Percentiles rank a stretch among this genome's conserved stretches.
Evolutionary conservation across 92 coral and sea anemone species (phyloP).

Genomic region (Micromussa lordhowensis): DNA sequence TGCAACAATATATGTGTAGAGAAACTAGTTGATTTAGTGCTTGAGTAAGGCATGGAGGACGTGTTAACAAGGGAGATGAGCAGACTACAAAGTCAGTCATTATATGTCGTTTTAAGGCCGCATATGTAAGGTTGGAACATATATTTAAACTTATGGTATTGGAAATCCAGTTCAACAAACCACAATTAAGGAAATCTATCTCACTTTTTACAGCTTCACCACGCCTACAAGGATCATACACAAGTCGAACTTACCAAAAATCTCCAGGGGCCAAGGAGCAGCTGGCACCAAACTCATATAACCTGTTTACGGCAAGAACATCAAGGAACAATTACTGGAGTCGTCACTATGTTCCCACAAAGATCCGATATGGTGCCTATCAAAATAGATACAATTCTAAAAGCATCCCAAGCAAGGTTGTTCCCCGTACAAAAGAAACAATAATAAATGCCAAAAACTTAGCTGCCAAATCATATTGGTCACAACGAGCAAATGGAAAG

Average conservation of each 20-base stretch:
- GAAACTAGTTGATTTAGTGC: neutral
- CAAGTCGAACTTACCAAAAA: neutral
- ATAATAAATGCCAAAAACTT: neutral
- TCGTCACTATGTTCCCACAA: neutral
- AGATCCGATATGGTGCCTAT: neutral
- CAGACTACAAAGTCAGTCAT: too few species aligned
- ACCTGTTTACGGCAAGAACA: neutral
- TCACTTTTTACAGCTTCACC: neutral
- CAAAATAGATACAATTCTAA: neutral
- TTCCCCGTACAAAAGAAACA: neutral
- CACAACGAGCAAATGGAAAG: neutral
- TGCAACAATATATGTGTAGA: neutral
- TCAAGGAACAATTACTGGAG: neutral
- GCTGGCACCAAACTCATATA: neutral
- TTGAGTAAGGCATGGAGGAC: too few species aligned
- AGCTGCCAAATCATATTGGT: slow-evolving; percentile 7
- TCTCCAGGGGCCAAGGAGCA: neutral
- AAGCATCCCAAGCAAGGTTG: neutral
- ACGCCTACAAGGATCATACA: slow-evolving; percentile 10
- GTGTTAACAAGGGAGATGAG: too few species aligned
- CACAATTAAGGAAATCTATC: neutral
- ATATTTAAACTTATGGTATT: neutral
- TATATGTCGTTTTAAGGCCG: neutral
- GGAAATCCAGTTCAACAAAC: neutral
- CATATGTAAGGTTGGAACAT: neutral